Evolutionary conservation across 2,113 vertebrate species (phyloP).

Genomic region (Odocoileus hemionus): DNA sequence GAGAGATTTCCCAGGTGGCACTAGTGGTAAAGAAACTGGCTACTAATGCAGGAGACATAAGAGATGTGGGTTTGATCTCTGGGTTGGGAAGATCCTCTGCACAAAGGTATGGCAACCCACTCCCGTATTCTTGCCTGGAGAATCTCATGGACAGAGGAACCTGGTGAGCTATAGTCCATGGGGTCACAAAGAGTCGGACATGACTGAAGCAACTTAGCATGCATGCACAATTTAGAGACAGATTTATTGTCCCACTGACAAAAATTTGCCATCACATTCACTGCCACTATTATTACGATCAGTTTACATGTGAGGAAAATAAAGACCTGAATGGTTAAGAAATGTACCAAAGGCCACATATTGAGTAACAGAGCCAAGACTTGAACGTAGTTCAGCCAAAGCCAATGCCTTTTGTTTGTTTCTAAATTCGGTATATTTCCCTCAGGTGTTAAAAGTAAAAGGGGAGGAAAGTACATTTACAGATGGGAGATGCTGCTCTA

Average conservation of each 20-base stretch:
- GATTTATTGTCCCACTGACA: neutral
- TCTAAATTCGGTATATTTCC: neutral
- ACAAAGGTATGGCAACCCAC: fast-evolving
- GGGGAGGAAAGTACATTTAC: neutral
- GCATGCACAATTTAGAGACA: neutral
- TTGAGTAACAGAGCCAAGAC: neutral
- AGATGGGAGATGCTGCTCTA: neutral
- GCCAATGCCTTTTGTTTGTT: neutral
- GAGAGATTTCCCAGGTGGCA: neutral
- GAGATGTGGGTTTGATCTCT: neutral
- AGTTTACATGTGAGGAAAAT: neutral
- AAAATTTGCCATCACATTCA: neutral
- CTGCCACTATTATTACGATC: neutral
- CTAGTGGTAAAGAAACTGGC: neutral
- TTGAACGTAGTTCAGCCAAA: neutral
- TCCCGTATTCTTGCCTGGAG: neutral
- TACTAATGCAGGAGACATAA: neutral
- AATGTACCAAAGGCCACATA: neutral
- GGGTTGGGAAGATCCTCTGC: neutral
- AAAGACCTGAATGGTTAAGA: neutral
- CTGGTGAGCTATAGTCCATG: neutral
- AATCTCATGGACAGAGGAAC: neutral
- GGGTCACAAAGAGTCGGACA: neutral
- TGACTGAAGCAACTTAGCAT: neutral
- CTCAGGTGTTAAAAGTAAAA: neutral